Evolutionary conservation across 2,888 invertebrate genomes (phyloP).

Genomic region (Lottia gigantea): DNA sequence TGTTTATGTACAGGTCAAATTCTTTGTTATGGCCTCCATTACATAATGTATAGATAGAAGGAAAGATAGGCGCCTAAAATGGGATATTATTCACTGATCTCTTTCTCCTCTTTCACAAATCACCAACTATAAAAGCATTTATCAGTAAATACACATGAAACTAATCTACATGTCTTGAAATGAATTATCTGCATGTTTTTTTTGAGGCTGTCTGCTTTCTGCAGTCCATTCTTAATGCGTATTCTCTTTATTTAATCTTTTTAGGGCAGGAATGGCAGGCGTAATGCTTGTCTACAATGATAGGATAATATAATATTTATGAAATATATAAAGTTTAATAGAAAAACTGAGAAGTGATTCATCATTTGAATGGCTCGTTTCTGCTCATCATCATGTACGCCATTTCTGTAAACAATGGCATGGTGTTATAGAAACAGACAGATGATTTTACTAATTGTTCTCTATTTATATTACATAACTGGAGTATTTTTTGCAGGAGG

Average conservation of each 20-base stretch:
- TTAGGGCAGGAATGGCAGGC: conserved; percentile 2
- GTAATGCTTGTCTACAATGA: conserved; percentile 6
- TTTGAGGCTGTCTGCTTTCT: not conserved
- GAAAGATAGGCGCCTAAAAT: conserved; percentile 1
- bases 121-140: conserved; percentile 4
- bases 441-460: conserved; percentile 1
- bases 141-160: conserved; percentile 7
- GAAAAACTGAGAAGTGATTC: not conserved
- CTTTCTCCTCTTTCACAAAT: conserved; percentile 5
- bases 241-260: conserved; percentile 1
- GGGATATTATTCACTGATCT: not conserved
- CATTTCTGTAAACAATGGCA: not conserved
- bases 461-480: not conserved
- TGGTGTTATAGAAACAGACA: conserved; percentile 7
- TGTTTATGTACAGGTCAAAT: conserved; percentile 5
- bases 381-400: conserved; percentile 2
- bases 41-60: not conserved
- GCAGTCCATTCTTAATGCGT: not conserved
- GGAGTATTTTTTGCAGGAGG: too few species aligned
- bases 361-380: not conserved
- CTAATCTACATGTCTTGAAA: not conserved
- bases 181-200: conserved; percentile 4
- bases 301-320: conserved; percentile 1
- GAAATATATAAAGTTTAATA: conserved; percentile 1
- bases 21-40: conserved; percentile 4